phyloP scores from a whole-genome alignment of 2,888 invertebrate species.

The Plusia festucae region DNA sequence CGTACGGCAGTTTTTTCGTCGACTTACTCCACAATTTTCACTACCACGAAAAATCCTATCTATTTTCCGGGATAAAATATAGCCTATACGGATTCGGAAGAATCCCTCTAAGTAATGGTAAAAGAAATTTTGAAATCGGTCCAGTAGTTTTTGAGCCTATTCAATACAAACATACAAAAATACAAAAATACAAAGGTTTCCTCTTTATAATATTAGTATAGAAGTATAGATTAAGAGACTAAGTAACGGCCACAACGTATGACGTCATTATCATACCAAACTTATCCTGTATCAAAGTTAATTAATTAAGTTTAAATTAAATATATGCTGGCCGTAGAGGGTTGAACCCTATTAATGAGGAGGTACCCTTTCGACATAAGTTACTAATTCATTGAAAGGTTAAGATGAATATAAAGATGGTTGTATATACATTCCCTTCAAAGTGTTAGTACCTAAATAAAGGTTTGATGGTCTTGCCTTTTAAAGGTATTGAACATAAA shows the following conservation, averaged over 20 bases:
- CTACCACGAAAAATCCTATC: too few species aligned
- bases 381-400: constrained; percentile 27
- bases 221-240: too few species aligned
- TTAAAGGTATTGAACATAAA: constrained; percentile 4
- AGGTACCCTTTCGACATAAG: constrained; percentile 9
- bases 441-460: constrained; percentile 1
- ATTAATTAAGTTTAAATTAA: constrained; percentile 56
- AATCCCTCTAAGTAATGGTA: too few species aligned
- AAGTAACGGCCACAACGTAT: constrained; percentile 7
- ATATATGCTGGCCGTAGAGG: constrained; percentile 27
- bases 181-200: too few species aligned
- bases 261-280: constrained; percentile 23
- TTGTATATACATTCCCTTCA: neutral
- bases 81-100: too few species aligned
- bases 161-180: too few species aligned
- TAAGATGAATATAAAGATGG: neutral
- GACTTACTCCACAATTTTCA: too few species aligned
- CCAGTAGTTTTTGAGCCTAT: too few species aligned
- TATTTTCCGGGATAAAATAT: too few species aligned
- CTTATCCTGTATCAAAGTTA: constrained; percentile 32
- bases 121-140: too few species aligned
- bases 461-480: constrained; percentile 7
- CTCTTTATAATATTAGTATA: too few species aligned
- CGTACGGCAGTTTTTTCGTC: too few species aligned
- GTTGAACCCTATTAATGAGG: constrained; percentile 28